Evolutionary conservation across 2,113 vertebrate species (phyloP), one percentile per base, ranked within the genome.

Genomic region (Epinephelus fuscoguttatus): DNA sequence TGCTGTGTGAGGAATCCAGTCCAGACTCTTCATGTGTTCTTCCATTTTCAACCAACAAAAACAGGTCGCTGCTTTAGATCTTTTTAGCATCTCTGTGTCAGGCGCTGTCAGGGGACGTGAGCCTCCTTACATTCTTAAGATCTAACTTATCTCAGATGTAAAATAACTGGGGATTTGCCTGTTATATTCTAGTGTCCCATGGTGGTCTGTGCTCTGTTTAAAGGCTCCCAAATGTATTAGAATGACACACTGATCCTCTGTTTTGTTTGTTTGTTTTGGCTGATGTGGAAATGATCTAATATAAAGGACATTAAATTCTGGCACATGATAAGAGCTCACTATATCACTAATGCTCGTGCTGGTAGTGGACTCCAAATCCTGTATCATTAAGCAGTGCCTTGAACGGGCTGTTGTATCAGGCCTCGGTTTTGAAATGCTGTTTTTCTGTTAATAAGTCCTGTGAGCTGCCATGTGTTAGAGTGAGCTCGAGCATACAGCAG

Each of bases 1-100:
- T 78, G 53, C 67, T 67, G 3, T 50, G 53, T 56, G 66, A 77
- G 53, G 63, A 78, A 23, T 60, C 37, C 62, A 55, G 17, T 69
- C 30, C 59, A 69, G n/a, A n/a, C 45, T 64, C 53, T 57, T 79
- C 42, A 4, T 37, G 49, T 33, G 14, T 15, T 30, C 13, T 6
- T 42, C 12, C 52, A n/a, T 57, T 27, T 66, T 21, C 2, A 18
- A 30, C 21, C 62, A 49, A 40, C 13, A 33, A 25, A 66, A 49
- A 49, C 23, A 57, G 63, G 49, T 70, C 10, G 8, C 17, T 19
- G 18, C 14, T n/a, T 40, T 33, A 49, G 6, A 45, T 84, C 18
- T 45, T 8, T 47, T 10, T 15, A 30, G 4, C 30, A 27, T 27
- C 47, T 9, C 23, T 14, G 9, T 27, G 25, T n/a, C 15, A 10